These are phyloP conservation scores for Actinernus sp. DNA, from an alignment of 92 coral and sea anemone genomes.

Conservation along the genomic window DNA sequence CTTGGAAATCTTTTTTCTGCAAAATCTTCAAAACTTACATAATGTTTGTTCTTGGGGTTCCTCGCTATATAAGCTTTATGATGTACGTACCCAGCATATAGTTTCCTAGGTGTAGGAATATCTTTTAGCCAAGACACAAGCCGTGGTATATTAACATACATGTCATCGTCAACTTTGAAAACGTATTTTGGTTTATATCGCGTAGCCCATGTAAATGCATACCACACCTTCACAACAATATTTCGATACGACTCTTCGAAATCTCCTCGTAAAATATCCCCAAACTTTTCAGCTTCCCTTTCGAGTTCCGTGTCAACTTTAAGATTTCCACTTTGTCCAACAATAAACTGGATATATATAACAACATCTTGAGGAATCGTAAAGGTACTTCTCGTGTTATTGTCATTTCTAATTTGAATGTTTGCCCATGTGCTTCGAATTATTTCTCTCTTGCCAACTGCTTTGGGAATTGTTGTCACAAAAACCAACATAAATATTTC, in stretches of 20 bases:
- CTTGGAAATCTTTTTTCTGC: constrained; percentile 23
- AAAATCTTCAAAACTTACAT: constrained; percentile 34
- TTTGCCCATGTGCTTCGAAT: constrained; percentile 39
- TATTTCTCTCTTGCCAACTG: constrained; percentile 12
- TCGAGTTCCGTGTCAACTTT: constrained; percentile 11
- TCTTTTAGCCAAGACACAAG: constrained; percentile 33
- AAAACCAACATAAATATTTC: constrained; percentile 13
- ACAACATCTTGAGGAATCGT: background rate
- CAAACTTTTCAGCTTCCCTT: constrained; percentile 16
- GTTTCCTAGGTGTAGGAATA: constrained; percentile 10
- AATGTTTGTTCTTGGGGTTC: constrained; percentile 26
- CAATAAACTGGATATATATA: constrained; percentile 16
- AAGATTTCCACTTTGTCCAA: constrained; percentile 4
- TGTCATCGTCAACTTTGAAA: constrained; percentile 53
- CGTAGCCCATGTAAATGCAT: constrained; percentile 38
- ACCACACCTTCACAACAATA: constrained; percentile 27
- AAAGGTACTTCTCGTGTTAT: background rate
- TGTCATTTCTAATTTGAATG: background rate
- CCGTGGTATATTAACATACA: constrained; percentile 46
- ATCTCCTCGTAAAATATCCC: constrained; percentile 27
- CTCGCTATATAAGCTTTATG: constrained; percentile 33
- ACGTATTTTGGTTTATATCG: constrained; percentile 25
- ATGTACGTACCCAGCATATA: constrained; percentile 57
- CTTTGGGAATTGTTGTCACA: constrained; percentile 26
- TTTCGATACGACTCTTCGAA: constrained; percentile 30